phyloP scores from a whole-genome alignment of 2,797 vertebrate species.

The Rhabdophis nuchalis region DNA sequence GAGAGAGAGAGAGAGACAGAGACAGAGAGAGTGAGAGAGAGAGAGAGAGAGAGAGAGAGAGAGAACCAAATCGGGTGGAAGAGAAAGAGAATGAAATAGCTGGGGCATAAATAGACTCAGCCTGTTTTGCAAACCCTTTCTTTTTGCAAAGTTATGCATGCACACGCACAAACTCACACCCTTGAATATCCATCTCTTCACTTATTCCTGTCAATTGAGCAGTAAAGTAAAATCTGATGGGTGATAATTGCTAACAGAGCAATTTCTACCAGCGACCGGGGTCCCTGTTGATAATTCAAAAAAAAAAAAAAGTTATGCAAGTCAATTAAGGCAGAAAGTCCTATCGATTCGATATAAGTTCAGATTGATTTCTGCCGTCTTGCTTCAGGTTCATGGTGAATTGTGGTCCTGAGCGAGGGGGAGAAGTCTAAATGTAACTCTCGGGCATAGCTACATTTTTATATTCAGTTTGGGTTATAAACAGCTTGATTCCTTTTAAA shows the following conservation, averaged over 20 bases:
- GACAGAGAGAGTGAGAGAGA: background rate
- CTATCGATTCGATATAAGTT: conserved; percentile 43
- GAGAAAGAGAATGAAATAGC: background rate
- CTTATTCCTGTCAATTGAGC: conserved; percentile 30
- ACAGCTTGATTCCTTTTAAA: background rate
- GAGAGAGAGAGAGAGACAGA: no score
- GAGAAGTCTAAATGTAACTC: background rate
- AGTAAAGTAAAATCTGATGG: conserved; percentile 42
- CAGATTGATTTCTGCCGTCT: conserved; percentile 50
- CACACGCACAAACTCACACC: background rate
- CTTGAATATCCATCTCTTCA: conserved; percentile 11
- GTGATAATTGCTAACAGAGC: conserved; percentile 47
- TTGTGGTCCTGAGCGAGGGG: background rate
- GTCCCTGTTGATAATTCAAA: conserved; percentile 32
- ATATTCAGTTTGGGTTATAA: background rate
- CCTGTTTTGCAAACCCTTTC: background rate
- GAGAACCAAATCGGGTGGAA: no score
- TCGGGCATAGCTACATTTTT: background rate
- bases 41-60: background rate
- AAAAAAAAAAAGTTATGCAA: conserved; percentile 27
- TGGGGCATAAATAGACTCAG: background rate
- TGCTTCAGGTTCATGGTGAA: conserved; percentile 26
- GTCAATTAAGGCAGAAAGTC: conserved; percentile 49
- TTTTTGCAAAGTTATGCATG: background rate
- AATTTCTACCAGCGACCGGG: conserved; percentile 40